These are phyloP conservation scores for Ernsta delagoae DNA, from an alignment of 2,888 invertebrate species.

Conservation along the genomic window DNA sequence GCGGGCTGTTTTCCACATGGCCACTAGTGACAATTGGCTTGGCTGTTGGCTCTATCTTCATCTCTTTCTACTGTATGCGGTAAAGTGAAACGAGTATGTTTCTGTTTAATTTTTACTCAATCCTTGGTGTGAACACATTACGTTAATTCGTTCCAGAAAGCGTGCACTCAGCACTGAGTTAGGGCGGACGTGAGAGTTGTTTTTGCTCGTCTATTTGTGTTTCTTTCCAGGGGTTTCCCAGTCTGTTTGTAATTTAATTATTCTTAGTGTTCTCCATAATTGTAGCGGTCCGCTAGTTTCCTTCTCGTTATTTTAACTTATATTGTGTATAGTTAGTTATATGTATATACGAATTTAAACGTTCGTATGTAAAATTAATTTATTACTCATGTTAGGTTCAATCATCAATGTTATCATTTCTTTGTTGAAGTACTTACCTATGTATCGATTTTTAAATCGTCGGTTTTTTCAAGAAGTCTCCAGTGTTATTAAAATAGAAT, in stretches of 20 bases:
- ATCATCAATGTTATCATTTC: too few species aligned
- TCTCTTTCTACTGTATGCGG: constrained; percentile 40
- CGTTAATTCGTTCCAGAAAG: constrained; percentile 59
- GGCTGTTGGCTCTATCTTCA: constrained; percentile 39
- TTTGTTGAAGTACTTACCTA: too few species aligned
- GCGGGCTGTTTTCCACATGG: constrained; percentile 40
- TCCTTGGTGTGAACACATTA: constrained; percentile 59
- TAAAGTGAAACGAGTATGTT: constrained; percentile 38
- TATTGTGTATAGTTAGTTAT: too few species aligned
- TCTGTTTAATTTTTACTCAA: constrained; percentile 58
- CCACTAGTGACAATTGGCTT: constrained; percentile 38
- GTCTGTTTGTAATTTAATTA: constrained; percentile 52
- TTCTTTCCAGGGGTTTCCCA: constrained; percentile 45
- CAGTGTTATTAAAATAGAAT: not conserved
- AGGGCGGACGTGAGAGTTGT: constrained; percentile 46
- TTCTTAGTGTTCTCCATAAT: constrained; percentile 45
- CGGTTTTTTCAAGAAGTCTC: not conserved
- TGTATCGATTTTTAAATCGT: too few species aligned
- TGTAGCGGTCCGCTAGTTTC: constrained; percentile 23
- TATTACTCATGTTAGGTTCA: too few species aligned
- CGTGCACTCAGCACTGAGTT: constrained; percentile 59
- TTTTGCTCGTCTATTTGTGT: constrained; percentile 49
- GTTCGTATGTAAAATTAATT: too few species aligned
- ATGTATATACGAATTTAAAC: too few species aligned
- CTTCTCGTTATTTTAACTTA: not conserved